Percentiles rank a stretch among this genome's conserved stretches.
phyloP scores from a whole-genome alignment of 2,888 invertebrate species.

The Escarpia spicata region DNA sequence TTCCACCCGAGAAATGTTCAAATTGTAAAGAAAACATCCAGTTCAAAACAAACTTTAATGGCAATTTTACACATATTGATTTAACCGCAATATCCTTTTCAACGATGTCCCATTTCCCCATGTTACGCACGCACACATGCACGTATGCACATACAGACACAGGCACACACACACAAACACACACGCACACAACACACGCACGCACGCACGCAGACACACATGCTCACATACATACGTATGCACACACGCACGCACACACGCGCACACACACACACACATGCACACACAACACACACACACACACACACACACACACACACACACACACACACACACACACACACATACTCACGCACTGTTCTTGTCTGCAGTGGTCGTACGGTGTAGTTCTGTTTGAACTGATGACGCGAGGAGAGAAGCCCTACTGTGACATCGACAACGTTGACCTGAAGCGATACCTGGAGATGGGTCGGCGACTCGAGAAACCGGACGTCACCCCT shows the following conservation, averaged over 20 bases:
- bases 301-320: background rate
- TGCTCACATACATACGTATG: no score
- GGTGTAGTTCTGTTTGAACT: constrained; percentile 65
- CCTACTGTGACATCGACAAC: constrained; percentile 61
- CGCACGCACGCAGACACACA: background rate
- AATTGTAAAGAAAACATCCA: no score
- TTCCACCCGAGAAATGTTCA: no score
- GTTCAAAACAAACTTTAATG: no score
- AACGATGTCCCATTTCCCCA: no score
- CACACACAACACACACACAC: background rate
- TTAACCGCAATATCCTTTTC: no score
- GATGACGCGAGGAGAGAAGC: constrained; percentile 62
- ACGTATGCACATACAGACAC: background rate
- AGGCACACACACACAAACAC: background rate
- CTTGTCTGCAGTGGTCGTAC: constrained; percentile 61
- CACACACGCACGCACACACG: background rate
- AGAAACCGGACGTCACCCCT: constrained; percentile 54
- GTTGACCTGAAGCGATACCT: constrained; percentile 58
- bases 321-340: background rate
- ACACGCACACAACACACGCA: background rate
- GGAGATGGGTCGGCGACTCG: constrained; percentile 59
- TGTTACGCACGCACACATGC: background rate
- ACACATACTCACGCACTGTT: background rate
- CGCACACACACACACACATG: background rate
- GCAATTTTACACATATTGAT: no score